Evolutionary conservation across 2,113 vertebrate genomes (phyloP).

Genomic region (Egretta garzetta): DNA sequence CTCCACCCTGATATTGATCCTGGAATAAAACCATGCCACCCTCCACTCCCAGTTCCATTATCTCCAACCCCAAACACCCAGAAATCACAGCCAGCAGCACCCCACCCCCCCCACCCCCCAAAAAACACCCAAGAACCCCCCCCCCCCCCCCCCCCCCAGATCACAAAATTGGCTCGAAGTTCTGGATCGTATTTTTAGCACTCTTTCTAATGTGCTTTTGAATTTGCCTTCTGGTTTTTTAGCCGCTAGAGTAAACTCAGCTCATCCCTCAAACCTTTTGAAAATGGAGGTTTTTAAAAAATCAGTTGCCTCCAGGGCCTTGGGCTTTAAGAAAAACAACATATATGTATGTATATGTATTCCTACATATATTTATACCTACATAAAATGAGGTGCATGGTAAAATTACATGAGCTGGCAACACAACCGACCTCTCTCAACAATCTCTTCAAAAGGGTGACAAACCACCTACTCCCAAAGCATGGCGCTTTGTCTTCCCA

Average conservation of each 20-base stretch:
- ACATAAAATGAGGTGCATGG: not conserved
- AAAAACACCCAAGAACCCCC: too few species aligned
- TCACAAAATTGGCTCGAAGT: not conserved
- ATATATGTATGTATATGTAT: not conserved
- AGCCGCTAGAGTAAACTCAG: not conserved
- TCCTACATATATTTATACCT: not conserved
- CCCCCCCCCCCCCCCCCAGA: not conserved
- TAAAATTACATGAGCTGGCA: not conserved
- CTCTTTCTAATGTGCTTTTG: conserved; percentile 1
- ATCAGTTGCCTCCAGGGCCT: not conserved
- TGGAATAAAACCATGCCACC: not conserved
- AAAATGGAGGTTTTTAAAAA: not conserved
- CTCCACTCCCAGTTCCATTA: conserved; percentile 38
- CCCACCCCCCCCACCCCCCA: not conserved
- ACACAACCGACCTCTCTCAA: not conserved
- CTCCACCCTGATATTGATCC: conserved; percentile 58
- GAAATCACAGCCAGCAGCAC: conserved; percentile 42
- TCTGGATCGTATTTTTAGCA: not conserved
- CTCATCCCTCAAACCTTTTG: not conserved
- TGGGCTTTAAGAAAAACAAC: not conserved
- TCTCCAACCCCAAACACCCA: conserved; percentile 13
- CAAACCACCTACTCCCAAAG: not conserved
- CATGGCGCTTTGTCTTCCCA: not conserved
- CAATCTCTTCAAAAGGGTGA: not conserved
- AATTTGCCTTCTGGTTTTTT: not conserved